Conservation (phyloP, 2,888 invertebrate genomes). For the Dryomyza anilis region DNA sequence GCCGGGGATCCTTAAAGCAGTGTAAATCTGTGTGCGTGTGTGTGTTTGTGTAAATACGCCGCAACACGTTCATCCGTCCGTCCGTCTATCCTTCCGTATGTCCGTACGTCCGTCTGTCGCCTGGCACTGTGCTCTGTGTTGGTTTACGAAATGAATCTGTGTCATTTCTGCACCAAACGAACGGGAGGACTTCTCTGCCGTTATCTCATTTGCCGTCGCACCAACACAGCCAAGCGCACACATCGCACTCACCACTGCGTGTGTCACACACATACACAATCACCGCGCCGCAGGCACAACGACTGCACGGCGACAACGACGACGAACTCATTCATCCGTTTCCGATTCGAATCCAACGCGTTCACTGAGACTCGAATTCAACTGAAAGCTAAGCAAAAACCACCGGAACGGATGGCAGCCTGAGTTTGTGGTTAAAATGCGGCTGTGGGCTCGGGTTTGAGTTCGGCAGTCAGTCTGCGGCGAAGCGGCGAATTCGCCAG, state of each 20-base stretch:
- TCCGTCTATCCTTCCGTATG: no score
- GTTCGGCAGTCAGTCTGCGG: background rate
- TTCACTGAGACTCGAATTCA: conserved; percentile 11
- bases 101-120: conserved; percentile 20
- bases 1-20: background rate
- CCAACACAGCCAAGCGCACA: conserved; percentile 11
- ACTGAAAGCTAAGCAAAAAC: conserved; percentile 10
- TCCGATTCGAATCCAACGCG: conserved; percentile 37
- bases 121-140: conserved; percentile 23
- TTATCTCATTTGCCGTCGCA: conserved; percentile 21
- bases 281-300: conserved; percentile 4
- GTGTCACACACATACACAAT: background rate
- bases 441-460: background rate
- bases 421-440: background rate
- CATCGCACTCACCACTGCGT: conserved; percentile 17
- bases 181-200: conserved; percentile 30
- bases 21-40: background rate
- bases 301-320: conserved; percentile 19
- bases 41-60: background rate
- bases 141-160: conserved; percentile 42
- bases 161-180: conserved; percentile 39
- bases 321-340: conserved; percentile 34
- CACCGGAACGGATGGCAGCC: background rate
- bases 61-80: conserved; percentile 1
- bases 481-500: conserved; percentile 12